Base-by-base conservation (phyloP, 2,113 vertebrate species). In the Procavia capensis region DNA sequence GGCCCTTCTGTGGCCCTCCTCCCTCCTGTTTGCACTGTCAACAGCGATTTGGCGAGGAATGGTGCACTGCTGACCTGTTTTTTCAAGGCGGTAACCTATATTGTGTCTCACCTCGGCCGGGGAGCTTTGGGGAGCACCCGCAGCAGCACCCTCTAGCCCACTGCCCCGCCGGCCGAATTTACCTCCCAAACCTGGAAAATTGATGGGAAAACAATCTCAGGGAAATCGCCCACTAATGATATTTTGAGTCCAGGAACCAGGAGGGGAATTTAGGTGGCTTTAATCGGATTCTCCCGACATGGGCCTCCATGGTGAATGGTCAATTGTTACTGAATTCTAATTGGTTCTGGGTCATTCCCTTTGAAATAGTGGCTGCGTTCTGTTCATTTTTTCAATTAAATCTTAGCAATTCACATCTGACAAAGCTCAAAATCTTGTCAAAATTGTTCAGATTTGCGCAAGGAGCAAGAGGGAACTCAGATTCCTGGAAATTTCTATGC, bases 381-480 rank as follows among this genome's bases (percentile, higher is more conserved):
- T 95, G 97, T 98, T 98, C 99, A 99, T 99, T 99, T 99, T 98
- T 98, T 98, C 98, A 99, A 99, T 99, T 99, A 99, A 98, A 98
- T 98, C 98, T 98, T 98, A 98, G 98, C 98, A 98, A 98, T 98
- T 98, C 98, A 98, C 98, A 97, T 95, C 98, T 99, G 98, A 98
- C 98, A 99, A 98, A 99, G 98, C 98, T 98, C 98, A 96, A 98
- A 97, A 98, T 98, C 98, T 98, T 98, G 98, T 99, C 98, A 98
- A 97, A 98, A 98, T 97, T 29, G 83, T 98, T 98, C 97, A 24
- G 96, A 97, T 98, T 98, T 98, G 98, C 89, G 85, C 95, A 96
- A 50, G 78, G 83, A 95, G 97, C 68, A 9, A 31, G 95, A 89
- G 78, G 90, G 97, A 91, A 87, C 93, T 80, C 85, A 95, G 96